Evolutionary conservation across 2,888 invertebrate genomes (phyloP), one percentile per base, ranked within the genome.

Genomic region (Acanthosepion pharaonis): DNA sequence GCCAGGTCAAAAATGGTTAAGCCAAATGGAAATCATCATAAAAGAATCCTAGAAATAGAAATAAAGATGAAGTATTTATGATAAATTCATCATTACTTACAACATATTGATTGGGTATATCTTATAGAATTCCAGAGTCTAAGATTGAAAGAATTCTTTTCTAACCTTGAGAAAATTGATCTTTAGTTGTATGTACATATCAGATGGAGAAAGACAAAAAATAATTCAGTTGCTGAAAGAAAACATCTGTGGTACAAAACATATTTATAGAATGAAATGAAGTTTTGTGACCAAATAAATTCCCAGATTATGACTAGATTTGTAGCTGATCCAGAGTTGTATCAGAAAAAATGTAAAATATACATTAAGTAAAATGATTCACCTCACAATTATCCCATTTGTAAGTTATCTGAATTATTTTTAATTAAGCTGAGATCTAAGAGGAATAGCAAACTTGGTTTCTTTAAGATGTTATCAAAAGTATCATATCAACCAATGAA

Each of bases 21-120:
- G 4, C n/a, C 28, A 78, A 4, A 78, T 78, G n/a, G n/a, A 78
- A 78, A 78, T 78, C n/a, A 78, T 15, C 78, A n/a, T 11, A 78
- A 78, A 78, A 78, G 78, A n/a, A 78, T 33, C n/a, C 11, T 78
- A n/a, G n/a, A 78, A 78, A n/a, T n/a, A 78, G 78, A 78, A 78
- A 78, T 78, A 33, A 33, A 33, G n/a, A 78, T n/a, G 28, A 78
- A 78, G 78, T n/a, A 78, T n/a, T 78, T n/a, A n/a, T n/a, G n/a
- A 78, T n/a, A 78, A 78, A 78, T 78, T 78, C 78, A 15, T 78
- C 78, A 78, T 78, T 78, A 78, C 78, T 78, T 78, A 78, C 78
- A 78, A 78, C 5, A 4, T 78, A 78, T 78, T n/a, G n/a, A 78
- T 78, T 78, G n/a, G n/a, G 78, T 78, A n/a, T n/a, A 78, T 78